These are phyloP conservation scores for Vidua macroura DNA, from an alignment of 2,113 vertebrate genomes.

Conservation along the genomic window DNA sequence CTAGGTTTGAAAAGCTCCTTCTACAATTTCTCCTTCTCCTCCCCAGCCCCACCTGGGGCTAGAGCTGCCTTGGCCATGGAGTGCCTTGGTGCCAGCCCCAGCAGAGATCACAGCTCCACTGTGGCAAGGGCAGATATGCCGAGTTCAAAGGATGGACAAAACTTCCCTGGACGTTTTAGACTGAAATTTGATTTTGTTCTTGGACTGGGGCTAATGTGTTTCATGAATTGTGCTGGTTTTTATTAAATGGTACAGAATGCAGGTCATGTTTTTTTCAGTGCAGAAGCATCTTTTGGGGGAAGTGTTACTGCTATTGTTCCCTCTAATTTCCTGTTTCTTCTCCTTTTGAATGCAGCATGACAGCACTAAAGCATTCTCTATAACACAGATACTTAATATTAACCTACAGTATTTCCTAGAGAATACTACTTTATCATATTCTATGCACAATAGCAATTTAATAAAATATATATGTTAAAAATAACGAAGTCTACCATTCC, in stretches of 20 bases:
- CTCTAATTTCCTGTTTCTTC: slow-evolving; percentile 10
- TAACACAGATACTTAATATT: neutral
- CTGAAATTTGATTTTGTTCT: neutral
- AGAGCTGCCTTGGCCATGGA: neutral
- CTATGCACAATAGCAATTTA: slow-evolving; percentile 38
- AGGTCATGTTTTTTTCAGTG: neutral
- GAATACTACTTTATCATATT: slow-evolving; percentile 36
- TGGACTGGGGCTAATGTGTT: neutral
- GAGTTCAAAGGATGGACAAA: neutral
- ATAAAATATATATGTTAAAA: slow-evolving; percentile 46
- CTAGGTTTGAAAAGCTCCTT: neutral
- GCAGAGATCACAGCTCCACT: neutral
- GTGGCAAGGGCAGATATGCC: fast-evolving
- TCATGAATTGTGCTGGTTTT: neutral
- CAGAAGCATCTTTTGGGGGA: neutral
- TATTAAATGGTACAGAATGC: neutral
- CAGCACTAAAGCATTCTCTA: neutral
- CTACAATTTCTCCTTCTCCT: neutral
- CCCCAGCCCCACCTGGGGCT: neutral
- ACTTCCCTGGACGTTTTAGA: neutral
- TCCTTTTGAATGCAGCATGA: neutral
- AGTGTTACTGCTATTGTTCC: neutral
- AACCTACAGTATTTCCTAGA: neutral
- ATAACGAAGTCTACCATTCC: neutral
- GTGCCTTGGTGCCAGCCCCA: neutral